Conservation (phyloP, 2,888 invertebrate species). For the Drosophila cyrtoloma region DNA sequence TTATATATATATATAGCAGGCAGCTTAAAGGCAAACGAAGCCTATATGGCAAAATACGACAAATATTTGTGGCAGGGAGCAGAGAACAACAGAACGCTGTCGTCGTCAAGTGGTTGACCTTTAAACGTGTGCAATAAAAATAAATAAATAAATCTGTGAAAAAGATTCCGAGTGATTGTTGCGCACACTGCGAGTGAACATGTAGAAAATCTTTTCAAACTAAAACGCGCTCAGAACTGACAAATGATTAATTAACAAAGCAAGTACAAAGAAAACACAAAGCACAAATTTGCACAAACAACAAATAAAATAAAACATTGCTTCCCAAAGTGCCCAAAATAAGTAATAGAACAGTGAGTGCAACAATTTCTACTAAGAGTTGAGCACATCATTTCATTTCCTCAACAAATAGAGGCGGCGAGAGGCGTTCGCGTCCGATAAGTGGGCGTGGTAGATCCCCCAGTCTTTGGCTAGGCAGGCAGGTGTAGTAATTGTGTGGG, state of each 20-base stretch:
- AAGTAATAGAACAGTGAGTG: slow-evolving; percentile 19
- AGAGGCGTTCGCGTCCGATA: slow-evolving; percentile 12
- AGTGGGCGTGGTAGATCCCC: slow-evolving; percentile 20
- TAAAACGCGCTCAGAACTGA: slow-evolving; percentile 44
- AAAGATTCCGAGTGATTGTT: slow-evolving; percentile 27
- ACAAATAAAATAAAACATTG: slow-evolving; percentile 2
- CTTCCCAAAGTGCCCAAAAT: slow-evolving; percentile 38
- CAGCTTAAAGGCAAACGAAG: slow-evolving; percentile 24
- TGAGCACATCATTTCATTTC: slow-evolving; percentile 35
- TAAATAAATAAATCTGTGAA: slow-evolving; percentile 61
- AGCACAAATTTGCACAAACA: slow-evolving; percentile 17
- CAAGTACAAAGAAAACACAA: slow-evolving; percentile 34
- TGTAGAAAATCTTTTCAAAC: slow-evolving; percentile 39
- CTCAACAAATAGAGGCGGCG: slow-evolving; percentile 6
- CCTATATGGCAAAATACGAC: slow-evolving; percentile 14
- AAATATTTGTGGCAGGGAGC: slow-evolving; percentile 14
- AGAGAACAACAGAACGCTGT: slow-evolving; percentile 2
- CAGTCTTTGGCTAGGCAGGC: no score
- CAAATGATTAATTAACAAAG: slow-evolving; percentile 71
- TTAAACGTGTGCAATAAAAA: slow-evolving; percentile 61
- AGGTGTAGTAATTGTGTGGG: not conserved
- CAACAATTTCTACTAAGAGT: slow-evolving; percentile 14
- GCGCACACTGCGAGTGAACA: slow-evolving; percentile 1
- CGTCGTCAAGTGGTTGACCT: slow-evolving; percentile 71
- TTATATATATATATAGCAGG: not conserved